A percentile compares a stretch with the other conserved stretches of the same genome.
phyloP scores from a whole-genome alignment of 1,140 invertebrate genomes.

The Drosophila paulistorum region DNA sequence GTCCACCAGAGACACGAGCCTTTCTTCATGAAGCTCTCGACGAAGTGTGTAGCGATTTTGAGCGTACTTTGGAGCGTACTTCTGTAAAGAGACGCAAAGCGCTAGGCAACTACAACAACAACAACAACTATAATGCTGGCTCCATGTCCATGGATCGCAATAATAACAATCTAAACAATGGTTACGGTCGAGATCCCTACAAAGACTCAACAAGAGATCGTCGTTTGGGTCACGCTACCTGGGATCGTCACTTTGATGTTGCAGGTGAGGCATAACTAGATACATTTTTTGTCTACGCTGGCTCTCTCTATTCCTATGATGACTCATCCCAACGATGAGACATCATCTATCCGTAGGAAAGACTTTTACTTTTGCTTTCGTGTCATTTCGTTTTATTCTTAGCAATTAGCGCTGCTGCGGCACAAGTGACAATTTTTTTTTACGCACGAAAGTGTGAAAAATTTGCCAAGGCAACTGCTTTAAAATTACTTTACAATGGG shows the following conservation, averaged over 20 bases:
- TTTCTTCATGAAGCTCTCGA: slow-evolving; percentile 84
- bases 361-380: slow-evolving; percentile 53
- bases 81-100: slow-evolving; percentile 67
- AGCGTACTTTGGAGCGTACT: slow-evolving; percentile 87
- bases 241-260: slow-evolving; percentile 75
- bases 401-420: slow-evolving; percentile 70
- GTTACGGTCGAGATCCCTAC: slow-evolving; percentile 19
- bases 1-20: slow-evolving; percentile 73
- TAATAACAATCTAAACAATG: slow-evolving; percentile 69
- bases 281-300: neutral
- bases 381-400: slow-evolving; percentile 58
- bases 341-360: slow-evolving; percentile 28
- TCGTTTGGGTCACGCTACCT: slow-evolving; percentile 58
- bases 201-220: slow-evolving; percentile 34
- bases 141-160: slow-evolving; percentile 63
- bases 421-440: slow-evolving; percentile 69
- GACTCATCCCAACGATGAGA: slow-evolving; percentile 59
- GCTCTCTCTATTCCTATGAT: slow-evolving; percentile 27
- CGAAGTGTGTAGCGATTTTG: slow-evolving; percentile 90
- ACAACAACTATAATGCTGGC: slow-evolving; percentile 17
- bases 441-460: slow-evolving; percentile 77
- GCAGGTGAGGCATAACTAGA: slow-evolving; percentile 56
- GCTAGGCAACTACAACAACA: slow-evolving; percentile 28
- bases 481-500: slow-evolving; percentile 55
- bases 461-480: slow-evolving; percentile 53